Conservation (phyloP, 1,140 invertebrate species). For the Drosophila prosaltans region DNA sequence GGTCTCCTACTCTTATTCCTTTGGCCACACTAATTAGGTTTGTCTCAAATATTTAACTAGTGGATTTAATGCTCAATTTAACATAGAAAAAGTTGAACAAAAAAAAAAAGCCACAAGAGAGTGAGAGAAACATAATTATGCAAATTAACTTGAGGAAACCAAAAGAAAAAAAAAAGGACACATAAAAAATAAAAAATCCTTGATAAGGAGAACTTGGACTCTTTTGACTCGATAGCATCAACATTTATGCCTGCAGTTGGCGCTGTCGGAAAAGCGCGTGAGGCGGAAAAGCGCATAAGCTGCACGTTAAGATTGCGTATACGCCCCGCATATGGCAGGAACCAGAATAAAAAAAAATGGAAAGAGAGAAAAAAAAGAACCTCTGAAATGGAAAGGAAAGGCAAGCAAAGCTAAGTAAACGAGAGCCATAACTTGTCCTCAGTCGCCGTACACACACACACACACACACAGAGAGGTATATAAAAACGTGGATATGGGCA, state of each 20-base stretch:
- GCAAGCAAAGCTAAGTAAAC: not conserved
- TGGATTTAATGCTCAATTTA: slow-evolving; percentile 75
- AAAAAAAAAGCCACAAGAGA: slow-evolving; percentile 7
- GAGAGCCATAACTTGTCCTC: slow-evolving; percentile 16
- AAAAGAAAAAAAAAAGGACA: slow-evolving; percentile 7
- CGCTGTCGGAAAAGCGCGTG: slow-evolving; percentile 66
- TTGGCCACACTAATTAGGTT: slow-evolving; percentile 58
- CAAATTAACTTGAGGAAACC: slow-evolving; percentile 48
- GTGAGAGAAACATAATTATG: slow-evolving; percentile 68
- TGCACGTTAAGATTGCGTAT: slow-evolving; percentile 69
- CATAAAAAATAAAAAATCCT: slow-evolving; percentile 10
- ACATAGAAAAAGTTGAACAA: slow-evolving; percentile 16
- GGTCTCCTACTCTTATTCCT: not conserved
- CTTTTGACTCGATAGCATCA: slow-evolving; percentile 52
- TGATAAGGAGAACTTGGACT: slow-evolving; percentile 33
- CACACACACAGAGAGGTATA: no score
- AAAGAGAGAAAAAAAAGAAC: slow-evolving; percentile 2
- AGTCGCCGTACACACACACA: not conserved
- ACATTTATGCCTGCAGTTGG: slow-evolving; percentile 20
- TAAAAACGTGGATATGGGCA: slow-evolving; percentile 6
- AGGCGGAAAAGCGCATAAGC: slow-evolving; percentile 78
- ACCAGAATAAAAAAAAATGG: slow-evolving; percentile 23
- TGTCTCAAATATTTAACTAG: slow-evolving; percentile 64
- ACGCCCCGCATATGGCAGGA: slow-evolving; percentile 52
- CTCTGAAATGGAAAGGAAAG: not conserved